These are phyloP conservation scores for Julus scandinavius DNA, from an alignment of 2,888 invertebrate genomes.

Conservation along the genomic window DNA sequence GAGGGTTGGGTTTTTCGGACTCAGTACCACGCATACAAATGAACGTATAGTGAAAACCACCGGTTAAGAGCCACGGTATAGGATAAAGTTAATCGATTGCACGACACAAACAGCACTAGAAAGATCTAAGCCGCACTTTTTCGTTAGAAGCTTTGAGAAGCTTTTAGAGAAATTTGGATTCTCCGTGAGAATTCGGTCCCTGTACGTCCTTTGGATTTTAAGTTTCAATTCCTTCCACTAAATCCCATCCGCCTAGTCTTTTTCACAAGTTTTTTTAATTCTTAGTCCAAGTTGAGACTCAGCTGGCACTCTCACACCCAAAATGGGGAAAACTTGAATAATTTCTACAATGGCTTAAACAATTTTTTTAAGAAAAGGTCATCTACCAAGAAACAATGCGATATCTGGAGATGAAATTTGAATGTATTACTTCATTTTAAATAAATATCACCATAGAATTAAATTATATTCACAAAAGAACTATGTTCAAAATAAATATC, in stretches of 20 bases:
- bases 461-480: too few relatives aligned
- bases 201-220: background rate
- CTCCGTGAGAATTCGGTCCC: conserved; percentile 6
- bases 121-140: background rate
- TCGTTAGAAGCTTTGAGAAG: background rate
- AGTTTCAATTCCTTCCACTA: background rate
- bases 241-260: background rate
- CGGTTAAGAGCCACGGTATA: conserved; percentile 1
- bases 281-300: background rate
- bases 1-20: background rate
- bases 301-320: background rate
- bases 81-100: conserved; percentile 18
- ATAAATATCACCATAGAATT: too few relatives aligned
- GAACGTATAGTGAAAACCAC: background rate
- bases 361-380: too few relatives aligned
- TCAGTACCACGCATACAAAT: background rate
- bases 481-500: too few relatives aligned
- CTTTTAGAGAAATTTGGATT: conserved; percentile 18
- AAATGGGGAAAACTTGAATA: too few relatives aligned
- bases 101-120: background rate
- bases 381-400: too few relatives aligned
- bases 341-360: too few relatives aligned
- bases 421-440: too few relatives aligned
- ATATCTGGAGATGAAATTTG: too few relatives aligned
- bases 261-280: background rate